These are phyloP conservation scores for Helicoverpa assulta DNA, from an alignment of 2,888 invertebrate genomes.

Conservation along the genomic window DNA sequence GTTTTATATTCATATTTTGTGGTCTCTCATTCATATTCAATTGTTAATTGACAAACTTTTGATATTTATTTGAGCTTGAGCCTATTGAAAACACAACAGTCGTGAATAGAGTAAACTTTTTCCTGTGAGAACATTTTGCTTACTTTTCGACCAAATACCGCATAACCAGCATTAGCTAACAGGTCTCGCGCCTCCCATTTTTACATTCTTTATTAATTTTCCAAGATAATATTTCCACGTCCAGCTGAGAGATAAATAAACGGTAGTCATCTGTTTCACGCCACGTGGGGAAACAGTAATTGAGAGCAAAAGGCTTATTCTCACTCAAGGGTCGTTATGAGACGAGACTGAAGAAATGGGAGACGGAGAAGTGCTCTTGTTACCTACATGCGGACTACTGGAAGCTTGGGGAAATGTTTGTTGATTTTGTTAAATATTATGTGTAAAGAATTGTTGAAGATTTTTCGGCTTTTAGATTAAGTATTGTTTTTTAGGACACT, in stretches of 20 bases:
- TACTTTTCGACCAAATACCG: not conserved
- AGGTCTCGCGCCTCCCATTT: not conserved
- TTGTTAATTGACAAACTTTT: too few relatives aligned
- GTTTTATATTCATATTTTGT: too few relatives aligned
- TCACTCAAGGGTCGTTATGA: slow-evolving; percentile 24
- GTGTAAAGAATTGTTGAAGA: too few relatives aligned
- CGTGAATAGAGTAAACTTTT: too few relatives aligned
- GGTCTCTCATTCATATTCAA: too few relatives aligned
- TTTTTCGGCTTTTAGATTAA: too few relatives aligned
- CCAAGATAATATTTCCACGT: slow-evolving; percentile 30
- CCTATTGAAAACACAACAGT: too few relatives aligned
- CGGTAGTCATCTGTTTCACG: slow-evolving; percentile 37
- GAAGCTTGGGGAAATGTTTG: not conserved
- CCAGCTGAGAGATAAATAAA: slow-evolving; percentile 38
- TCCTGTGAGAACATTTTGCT: not conserved
- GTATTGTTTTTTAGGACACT: too few relatives aligned
- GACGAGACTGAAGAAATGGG: not conserved
- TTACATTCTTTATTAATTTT: slow-evolving; percentile 24
- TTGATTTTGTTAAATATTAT: too few relatives aligned
- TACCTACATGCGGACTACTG: not conserved
- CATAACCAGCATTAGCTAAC: not conserved
- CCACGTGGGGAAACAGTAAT: slow-evolving; percentile 33
- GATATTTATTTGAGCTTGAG: too few relatives aligned
- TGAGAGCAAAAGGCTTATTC: slow-evolving; percentile 25
- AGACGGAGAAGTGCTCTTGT: slow-evolving; percentile 10